These are phyloP conservation scores for Rhagonycha fulva DNA, from an alignment of 2,888 invertebrate genomes.

Conservation along the genomic window DNA sequence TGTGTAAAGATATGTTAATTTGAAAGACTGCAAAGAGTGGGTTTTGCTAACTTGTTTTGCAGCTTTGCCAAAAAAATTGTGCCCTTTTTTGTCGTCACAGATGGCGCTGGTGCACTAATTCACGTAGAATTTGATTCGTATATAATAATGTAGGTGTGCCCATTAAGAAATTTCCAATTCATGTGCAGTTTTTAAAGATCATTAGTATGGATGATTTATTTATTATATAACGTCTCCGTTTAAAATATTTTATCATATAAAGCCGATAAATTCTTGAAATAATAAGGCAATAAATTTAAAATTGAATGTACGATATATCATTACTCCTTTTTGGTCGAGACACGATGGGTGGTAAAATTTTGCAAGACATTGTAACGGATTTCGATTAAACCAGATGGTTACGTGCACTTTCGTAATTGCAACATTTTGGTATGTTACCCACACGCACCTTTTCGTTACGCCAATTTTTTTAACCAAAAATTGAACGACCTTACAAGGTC, in stretches of 20 bases:
- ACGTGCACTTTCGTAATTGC: constrained; percentile 10
- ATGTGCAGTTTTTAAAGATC: background rate
- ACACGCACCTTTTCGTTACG: background rate
- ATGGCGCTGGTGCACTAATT: background rate
- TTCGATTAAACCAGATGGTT: constrained; percentile 8
- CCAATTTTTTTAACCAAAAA: background rate
- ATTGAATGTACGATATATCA: constrained; percentile 11
- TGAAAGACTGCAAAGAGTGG: no score
- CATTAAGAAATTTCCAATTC: background rate
- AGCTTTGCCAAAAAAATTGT: no score
- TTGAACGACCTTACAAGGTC: background rate
- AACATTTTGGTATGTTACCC: background rate
- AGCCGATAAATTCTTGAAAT: constrained; percentile 9
- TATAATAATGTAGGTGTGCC: background rate
- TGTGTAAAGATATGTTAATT: no score
- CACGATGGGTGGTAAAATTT: constrained; percentile 20
- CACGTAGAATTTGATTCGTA: background rate
- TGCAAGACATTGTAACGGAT: constrained; percentile 6
- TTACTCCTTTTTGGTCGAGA: constrained; percentile 11
- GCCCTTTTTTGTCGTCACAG: no score
- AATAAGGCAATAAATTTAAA: constrained; percentile 15
- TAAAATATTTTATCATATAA: background rate
- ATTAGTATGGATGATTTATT: constrained; percentile 1
- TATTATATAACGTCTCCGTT: constrained; percentile 1
- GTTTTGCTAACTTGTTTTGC: no score